Evolutionary conservation across 2,797 vertebrate species (phyloP), one percentile per base, ranked within the genome.

Genomic region (Monodelphis domestica): DNA sequence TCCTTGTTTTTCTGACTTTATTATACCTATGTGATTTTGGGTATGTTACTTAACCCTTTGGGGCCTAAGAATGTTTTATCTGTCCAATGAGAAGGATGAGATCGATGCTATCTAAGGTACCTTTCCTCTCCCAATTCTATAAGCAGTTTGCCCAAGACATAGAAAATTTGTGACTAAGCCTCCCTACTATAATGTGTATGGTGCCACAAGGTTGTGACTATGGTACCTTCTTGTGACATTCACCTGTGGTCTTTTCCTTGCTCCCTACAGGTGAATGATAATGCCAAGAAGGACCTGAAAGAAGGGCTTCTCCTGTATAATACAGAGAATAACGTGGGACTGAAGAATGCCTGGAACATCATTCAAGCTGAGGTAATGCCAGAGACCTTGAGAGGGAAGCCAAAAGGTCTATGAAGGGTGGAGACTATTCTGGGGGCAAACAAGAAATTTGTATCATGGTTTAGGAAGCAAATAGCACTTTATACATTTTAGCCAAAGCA

Each of bases 341-440:
- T 99, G 97, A 99, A 99, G 98, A 99, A 99, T 0, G 99, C 99
- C 84, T 99, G 99, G 99, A 99, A 99, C 98, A 99, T 99, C 98
- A 99, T 99, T 97, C 99, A 99, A 98, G 99, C 99, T 5, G 99
- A 99, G 99, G 99, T 99, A 97, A 89, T 97, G 0, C 0, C 3
- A 0, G 0, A 78, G 7, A 24, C 38, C 33, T 45, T 3, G 30
- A 0, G 26, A 28, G 2, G 0, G 38, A 84, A 84, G 21, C 21
- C 1, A 3, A 2, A 38, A 78, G n/a, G 29, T 78, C 57, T 53
- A 10, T 14, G 52, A 0, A 15, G 15, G 4, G 2, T 17, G 87
- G 30, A 0, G 78, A 26, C 14, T 50, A 28, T 1, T 7, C 29
- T 2, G 0, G 54, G 21, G 28, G 53, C 50, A n/a, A n/a, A 26